A percentile compares a stretch with the other conserved stretches of the same genome.
These are phyloP conservation scores for Neotragus moschatus DNA, from an alignment of 2,113 vertebrate genomes.

Conservation along the genomic window DNA sequence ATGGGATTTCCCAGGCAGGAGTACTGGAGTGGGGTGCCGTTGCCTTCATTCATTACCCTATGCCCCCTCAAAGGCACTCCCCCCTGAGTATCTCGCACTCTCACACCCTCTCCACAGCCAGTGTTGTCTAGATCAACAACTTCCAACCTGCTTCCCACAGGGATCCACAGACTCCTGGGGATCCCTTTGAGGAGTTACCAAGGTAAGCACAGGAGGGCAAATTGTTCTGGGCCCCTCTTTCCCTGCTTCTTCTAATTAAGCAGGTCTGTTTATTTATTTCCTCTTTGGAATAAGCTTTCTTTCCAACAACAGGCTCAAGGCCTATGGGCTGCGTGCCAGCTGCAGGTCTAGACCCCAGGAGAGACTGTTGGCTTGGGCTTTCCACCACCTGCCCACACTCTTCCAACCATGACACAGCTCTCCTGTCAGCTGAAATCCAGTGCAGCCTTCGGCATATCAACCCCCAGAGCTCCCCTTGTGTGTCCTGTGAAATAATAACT, in stretches of 20 bases:
- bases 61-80: neutral
- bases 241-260: neutral
- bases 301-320: neutral
- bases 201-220: neutral
- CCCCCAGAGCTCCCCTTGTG: neutral
- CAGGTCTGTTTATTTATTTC: neutral
- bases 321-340: neutral
- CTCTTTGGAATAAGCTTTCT: neutral
- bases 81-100: neutral
- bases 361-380: neutral
- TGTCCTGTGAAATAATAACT: neutral
- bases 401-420: neutral
- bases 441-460: rapidly evolving
- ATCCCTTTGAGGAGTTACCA: neutral
- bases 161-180: neutral
- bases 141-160: neutral
- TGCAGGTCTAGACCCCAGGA: neutral
- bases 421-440: neutral
- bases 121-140: neutral
- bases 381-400: neutral
- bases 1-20: no score
- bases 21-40: no score
- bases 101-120: neutral
- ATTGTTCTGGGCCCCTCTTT: neutral
- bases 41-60: neutral